Percentiles rank a stretch among this genome's conserved stretches.
phyloP scores from a whole-genome alignment of 2,113 vertebrate genomes.

The Entelurus aequoreus region DNA sequence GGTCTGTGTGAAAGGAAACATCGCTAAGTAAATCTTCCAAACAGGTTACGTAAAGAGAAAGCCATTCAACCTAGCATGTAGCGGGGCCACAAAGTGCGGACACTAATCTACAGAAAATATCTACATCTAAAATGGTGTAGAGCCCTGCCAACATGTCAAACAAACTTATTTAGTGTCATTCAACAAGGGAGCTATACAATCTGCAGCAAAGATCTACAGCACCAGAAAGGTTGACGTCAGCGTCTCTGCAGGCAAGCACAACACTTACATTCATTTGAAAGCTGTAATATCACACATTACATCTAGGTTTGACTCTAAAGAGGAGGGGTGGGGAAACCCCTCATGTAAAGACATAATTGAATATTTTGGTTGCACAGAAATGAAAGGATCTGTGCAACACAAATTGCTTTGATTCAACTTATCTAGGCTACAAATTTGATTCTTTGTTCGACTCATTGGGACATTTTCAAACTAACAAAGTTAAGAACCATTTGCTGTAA shows the following conservation, averaged over 20 bases:
- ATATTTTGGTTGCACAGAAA: conserved; percentile 44
- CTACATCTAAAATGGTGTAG: background rate
- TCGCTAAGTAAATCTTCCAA: too few species aligned
- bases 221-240: conserved; percentile 43
- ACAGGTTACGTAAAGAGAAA: too few species aligned
- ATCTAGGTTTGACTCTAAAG: conserved; percentile 55
- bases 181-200: conserved; percentile 34
- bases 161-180: conserved; percentile 44
- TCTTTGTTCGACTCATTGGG: background rate
- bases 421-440: background rate
- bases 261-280: conserved; percentile 54
- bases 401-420: background rate
- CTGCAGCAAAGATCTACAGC: conserved; percentile 52
- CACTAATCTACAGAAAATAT: background rate
- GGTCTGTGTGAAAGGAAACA: background rate
- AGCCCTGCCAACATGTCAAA: conserved; percentile 33
- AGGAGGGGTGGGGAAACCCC: conserved; percentile 46
- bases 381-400: conserved; percentile 15
- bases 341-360: conserved; percentile 42
- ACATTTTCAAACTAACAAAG: background rate
- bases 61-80: too few species aligned
- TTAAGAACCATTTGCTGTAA: too few species aligned
- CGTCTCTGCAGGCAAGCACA: conserved; percentile 49
- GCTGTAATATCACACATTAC: conserved; percentile 62
- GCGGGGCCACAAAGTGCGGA: background rate